phyloP scores from a whole-genome alignment of 1,140 invertebrate species.

The Macrosteles quadrilineatus region DNA sequence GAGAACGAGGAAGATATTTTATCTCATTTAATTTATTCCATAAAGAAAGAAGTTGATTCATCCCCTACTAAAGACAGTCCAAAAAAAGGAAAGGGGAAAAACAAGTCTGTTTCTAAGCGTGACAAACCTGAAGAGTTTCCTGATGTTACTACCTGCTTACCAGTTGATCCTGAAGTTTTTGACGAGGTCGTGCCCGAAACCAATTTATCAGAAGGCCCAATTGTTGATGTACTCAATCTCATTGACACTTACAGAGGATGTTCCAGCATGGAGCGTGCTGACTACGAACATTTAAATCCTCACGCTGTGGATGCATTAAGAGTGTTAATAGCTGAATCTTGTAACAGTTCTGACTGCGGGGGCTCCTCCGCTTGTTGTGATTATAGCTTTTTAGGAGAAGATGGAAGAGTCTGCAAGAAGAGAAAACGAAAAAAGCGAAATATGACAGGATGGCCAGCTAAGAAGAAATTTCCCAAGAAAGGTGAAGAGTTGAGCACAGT shows the following conservation, averaged over 20 bases:
- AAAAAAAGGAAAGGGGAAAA: conserved; percentile 7
- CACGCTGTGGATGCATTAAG: conserved; percentile 24
- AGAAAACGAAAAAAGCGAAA: conserved; percentile 32
- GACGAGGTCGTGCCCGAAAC: not conserved
- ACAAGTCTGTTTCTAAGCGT: not conserved
- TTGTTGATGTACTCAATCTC: conserved; percentile 8
- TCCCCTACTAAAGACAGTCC: not conserved
- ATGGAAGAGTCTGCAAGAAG: conserved; percentile 12
- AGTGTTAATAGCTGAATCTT: conserved; percentile 21
- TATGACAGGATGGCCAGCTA: conserved; percentile 30
- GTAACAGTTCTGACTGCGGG: conserved; percentile 32
- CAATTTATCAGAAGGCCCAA: not conserved
- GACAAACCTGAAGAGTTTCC: conserved; percentile 4
- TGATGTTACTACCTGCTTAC: conserved; percentile 9
- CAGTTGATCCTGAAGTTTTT: conserved; percentile 18
- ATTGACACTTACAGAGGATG: conserved; percentile 21
- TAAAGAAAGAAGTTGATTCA: conserved; percentile 18
- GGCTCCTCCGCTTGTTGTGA: conserved; percentile 29
- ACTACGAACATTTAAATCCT: conserved; percentile 29
- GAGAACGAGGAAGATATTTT: conserved; percentile 1
- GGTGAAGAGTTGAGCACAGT: conserved; percentile 12
- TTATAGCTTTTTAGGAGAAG: conserved; percentile 27
- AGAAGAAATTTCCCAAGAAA: conserved; percentile 15
- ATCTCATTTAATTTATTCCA: not conserved
- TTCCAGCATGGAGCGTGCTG: conserved; percentile 25